phyloP scores from a whole-genome alignment of 2,797 vertebrate species.

The Semaprochilodus insignis region DNA sequence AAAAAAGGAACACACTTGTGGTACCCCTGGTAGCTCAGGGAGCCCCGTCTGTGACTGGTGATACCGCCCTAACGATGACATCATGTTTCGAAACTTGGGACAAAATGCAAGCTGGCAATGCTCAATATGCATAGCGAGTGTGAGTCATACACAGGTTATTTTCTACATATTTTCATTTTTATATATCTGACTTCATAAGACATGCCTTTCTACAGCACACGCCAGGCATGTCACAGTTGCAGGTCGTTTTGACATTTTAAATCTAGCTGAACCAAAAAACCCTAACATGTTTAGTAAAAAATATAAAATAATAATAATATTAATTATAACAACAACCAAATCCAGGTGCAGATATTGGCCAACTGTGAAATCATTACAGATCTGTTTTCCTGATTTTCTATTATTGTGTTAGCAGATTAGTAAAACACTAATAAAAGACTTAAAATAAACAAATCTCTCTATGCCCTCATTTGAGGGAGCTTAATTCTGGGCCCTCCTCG shows the following conservation, averaged over 20 bases:
- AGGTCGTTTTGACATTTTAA: background rate
- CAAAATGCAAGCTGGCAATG: background rate
- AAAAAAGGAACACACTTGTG: background rate
- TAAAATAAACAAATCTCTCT: too few species aligned
- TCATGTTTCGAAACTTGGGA: background rate
- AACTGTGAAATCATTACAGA: background rate
- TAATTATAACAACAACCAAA: too few species aligned
- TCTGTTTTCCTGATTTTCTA: background rate
- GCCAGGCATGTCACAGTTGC: too few species aligned
- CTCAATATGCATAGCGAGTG: too few species aligned
- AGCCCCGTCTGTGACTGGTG: background rate
- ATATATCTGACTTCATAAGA: background rate
- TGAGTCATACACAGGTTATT: too few species aligned
- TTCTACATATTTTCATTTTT: background rate
- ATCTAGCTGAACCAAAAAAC: background rate
- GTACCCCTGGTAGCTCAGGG: background rate
- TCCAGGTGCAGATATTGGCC: background rate
- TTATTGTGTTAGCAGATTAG: too few species aligned
- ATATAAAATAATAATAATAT: too few species aligned
- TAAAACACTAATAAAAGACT: too few species aligned
- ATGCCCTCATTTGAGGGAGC: too few species aligned
- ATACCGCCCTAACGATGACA: background rate
- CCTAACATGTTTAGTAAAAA: background rate
- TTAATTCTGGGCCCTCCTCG: background rate
- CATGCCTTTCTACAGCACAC: background rate